Base-by-base conservation (phyloP, 2,888 invertebrate genomes). In the Anthophora plumipes region DNA sequence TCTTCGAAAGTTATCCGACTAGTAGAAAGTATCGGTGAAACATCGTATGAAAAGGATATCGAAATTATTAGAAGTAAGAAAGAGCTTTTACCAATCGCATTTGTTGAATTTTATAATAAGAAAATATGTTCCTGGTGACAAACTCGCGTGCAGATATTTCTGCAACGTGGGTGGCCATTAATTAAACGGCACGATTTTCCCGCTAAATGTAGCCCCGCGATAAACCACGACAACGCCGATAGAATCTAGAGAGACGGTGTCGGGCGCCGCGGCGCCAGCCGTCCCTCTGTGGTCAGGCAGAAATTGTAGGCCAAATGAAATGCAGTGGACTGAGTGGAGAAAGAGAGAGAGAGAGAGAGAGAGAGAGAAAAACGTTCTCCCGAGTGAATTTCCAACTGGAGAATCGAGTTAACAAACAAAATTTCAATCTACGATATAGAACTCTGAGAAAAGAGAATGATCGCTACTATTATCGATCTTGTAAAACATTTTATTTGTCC, bases 181-280 rank as follows among this genome's bases (percentile, higher is more conserved):
- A 80, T 80, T 63, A 68, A 68, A 46, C 57, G 12, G 54, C 37
- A 22, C 22, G 57, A 50, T 61, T 69, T 70, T 50, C 70, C 25
- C 25, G 75, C 50, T 60, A 54, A 72, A 59, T 43, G 63, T 52
- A 54, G 48, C 66, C 52, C 63, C 12, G 46, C 63, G 48, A 77
- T 80, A 77, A 72, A 77, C 41, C 70, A 52, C 50, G 59, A 31
- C 60, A 17, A 41, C 54, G 37, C 37, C 57, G 79, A 74, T 74
- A 50, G 73, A 31, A 63, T 67, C 70, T 66, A 37, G 31, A 75
- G 69, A 63, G 79, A 66, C 46, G 77, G 52, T 63, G 83, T 41
- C 80, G 70, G 80, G 73, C 76, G 76, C 76, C 83, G 71, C 70
- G 84, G 84, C 84, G 84, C 84, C 84, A 83, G 77, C 74, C 77